Percentiles rank a stretch among this genome's conserved stretches.
These are phyloP conservation scores for Diloba caeruleocephala DNA, from an alignment of 2,888 invertebrate species.

Conservation along the genomic window DNA sequence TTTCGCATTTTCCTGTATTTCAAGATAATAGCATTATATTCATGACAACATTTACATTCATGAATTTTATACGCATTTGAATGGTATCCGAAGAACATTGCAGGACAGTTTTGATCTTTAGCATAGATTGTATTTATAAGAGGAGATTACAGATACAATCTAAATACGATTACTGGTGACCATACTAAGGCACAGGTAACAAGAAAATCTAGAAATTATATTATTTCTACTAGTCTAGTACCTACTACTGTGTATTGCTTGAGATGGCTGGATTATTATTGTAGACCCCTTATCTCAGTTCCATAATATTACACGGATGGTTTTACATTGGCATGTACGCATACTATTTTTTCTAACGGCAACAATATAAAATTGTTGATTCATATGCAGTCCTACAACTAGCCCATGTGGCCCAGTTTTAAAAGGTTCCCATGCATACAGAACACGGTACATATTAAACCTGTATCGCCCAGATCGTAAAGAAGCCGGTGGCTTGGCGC, in stretches of 20 bases:
- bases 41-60: constrained; percentile 43
- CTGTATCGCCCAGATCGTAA: constrained; percentile 60
- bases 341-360: background rate
- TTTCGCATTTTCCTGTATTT: constrained; percentile 42
- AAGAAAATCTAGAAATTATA: constrained; percentile 43
- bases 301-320: constrained; percentile 9
- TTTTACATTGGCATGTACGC: constrained; percentile 6
- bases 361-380: background rate
- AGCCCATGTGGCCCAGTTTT: constrained; percentile 45
- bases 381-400: constrained; percentile 19
- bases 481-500: constrained; percentile 63
- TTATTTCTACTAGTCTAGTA: constrained; percentile 21
- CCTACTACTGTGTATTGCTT: constrained; percentile 4
- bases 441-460: constrained; percentile 50
- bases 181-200: constrained; percentile 17
- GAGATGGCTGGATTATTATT: constrained; percentile 18
- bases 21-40: constrained; percentile 37
- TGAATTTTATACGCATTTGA: constrained; percentile 45
- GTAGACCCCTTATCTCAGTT: constrained; percentile 19
- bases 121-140: constrained; percentile 42
- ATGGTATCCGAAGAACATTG: constrained; percentile 38
- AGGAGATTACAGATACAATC: constrained; percentile 46
- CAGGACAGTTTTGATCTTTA: constrained; percentile 25
- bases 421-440: constrained; percentile 40
- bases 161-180: constrained; percentile 39